Evolutionary conservation across 2,113 vertebrate genomes (phyloP), one percentile per base, ranked within the genome.

Genomic region (Peromyscus leucopus): DNA sequence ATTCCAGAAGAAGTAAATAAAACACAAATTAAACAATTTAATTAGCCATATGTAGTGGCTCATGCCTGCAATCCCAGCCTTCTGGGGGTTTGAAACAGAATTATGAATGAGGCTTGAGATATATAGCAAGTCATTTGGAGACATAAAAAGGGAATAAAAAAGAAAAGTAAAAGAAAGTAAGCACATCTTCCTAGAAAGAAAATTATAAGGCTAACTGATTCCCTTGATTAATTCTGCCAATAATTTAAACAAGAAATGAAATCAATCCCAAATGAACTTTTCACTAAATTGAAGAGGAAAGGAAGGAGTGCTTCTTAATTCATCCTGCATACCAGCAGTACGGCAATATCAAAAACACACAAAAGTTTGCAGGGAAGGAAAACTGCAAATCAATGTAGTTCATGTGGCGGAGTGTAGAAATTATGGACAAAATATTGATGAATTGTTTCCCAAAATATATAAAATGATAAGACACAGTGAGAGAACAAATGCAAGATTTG

Each of bases 1-100:
- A 57, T 24, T 55, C 15, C 51, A 75, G 46, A 76, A 55, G 4
- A 80, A 75, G 12, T 79, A 93, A 21, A 42, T 67, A 51, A 92
- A 89, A 82, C 76, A 39, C 55, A 9, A 96, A 85, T 36, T 94
- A 86, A 22, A 61, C 31, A 42, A 93, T 90, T 90, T 48, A 83
- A 0, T 90, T 48, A 76, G 1, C 24, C 36, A 57, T 4, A 31
- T 33, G 57, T 39, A 22, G 33, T 57, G 48, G 48, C 13, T 39
- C 22, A 57, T 28, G 42, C 16, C 39, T 21, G 28, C 16, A 67
- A 75, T 63, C 31, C 28, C 17, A 90, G 72, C n/a, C 31, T 12
- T 78, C 10, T 2, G 31, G 26, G 33, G 28, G 19, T 13, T 13
- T 65, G 42, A 90, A 15, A 11, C 7, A 76, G 26, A 28, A 15